Evolutionary conservation across 1,140 invertebrate genomes (phyloP), one percentile per base, ranked within the genome.

Genomic region (Lepidurus apus): DNA sequence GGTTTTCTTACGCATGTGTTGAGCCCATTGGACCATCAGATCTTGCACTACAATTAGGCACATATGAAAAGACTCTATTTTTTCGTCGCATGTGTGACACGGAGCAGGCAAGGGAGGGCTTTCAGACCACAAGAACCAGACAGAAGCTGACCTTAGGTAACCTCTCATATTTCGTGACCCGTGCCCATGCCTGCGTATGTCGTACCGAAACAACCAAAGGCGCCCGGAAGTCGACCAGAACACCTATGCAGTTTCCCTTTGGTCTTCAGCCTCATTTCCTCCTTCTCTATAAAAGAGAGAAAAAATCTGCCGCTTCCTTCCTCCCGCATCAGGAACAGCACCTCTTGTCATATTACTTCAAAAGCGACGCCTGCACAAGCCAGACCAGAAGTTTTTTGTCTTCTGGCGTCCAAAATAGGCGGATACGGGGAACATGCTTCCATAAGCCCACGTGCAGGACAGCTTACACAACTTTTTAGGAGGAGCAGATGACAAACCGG

Each of bases 11-110:
- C 34, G 53, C 53, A 65, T 65, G 53, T 65, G 53, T 65, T 9
- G 53, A 13, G 21, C 17, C 53, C 53, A 21, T 21, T 21, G 21
- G 53, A 17, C 53, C 53, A 65, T 65, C 53, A 65, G 53, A 11
- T 5, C 53, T 17, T 65, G 53, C 53, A 13, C 17, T 65, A 65
- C 53, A 65, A 65, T 65, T 65, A 65, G 53, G 53, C 53, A 65
- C 53, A 65, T 65, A 65, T 65, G 53, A 65, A 65, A 65, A 65
- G 53, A 65, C 53, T 65, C 53, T n/a, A 65, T 65, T 65, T 65
- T 65, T 65, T 65, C 53, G 53, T 65, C 53, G 53, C 53, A 65
- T 17, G 53, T 65, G 53, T 65, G 53, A 65, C 53, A 65, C 4
- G n/a, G 6, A 65, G 5, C 53, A 65, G 53, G 53, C 53, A 65